These are phyloP conservation scores for Steromphala cineraria DNA, from an alignment of 2,888 invertebrate genomes.

Conservation along the genomic window DNA sequence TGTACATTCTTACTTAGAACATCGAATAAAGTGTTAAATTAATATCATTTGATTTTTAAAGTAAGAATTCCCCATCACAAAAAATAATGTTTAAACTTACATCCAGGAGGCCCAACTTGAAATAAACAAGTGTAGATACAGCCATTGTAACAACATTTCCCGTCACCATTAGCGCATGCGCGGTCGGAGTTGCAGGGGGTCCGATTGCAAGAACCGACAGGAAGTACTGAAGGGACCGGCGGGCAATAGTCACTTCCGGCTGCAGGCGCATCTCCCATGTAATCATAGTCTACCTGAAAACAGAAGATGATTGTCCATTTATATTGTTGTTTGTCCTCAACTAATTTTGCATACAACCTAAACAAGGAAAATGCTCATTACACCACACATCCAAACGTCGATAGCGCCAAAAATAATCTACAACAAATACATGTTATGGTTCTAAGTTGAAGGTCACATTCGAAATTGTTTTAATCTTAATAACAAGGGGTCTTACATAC, in stretches of 20 bases:
- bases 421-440: no score
- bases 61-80: neutral
- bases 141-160: constrained; percentile 62
- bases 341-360: no score
- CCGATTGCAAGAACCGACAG: constrained; percentile 48
- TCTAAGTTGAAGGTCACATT: no score
- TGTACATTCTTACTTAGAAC: no score
- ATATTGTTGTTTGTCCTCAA: no score
- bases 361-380: no score
- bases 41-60: neutral
- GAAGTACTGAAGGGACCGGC: constrained; percentile 48
- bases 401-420: no score
- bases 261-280: constrained; percentile 20
- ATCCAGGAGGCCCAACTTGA: constrained; percentile 52
- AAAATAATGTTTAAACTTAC: constrained; percentile 34
- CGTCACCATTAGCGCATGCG: constrained; percentile 43
- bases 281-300: constrained; percentile 34
- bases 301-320: neutral
- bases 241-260: constrained; percentile 48
- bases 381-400: no score
- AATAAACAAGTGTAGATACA: constrained; percentile 59
- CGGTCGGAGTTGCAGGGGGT: constrained; percentile 49
- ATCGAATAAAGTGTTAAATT: neutral
- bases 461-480: no score
- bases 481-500: no score